Conservation (phyloP, 2,888 invertebrate genomes). For the Biston stratarius region DNA sequence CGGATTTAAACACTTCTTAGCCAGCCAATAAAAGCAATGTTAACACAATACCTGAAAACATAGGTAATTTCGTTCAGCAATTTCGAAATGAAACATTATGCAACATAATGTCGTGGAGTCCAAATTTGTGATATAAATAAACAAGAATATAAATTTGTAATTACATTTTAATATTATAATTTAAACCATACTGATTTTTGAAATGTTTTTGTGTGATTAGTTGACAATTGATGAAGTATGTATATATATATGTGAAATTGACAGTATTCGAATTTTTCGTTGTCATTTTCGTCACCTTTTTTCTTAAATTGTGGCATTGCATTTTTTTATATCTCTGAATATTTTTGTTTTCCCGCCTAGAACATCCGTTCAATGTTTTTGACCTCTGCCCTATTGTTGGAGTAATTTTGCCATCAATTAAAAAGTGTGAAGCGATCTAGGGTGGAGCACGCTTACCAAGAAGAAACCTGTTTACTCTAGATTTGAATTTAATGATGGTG, state of each 20-base stretch:
- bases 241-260: not conserved
- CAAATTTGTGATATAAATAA: not conserved
- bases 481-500: too few relatives aligned
- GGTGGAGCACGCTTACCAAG: too few relatives aligned
- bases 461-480: too few relatives aligned
- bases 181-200: constrained; percentile 50
- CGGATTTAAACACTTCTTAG: constrained; percentile 11
- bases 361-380: too few relatives aligned
- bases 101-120: not conserved
- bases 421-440: too few relatives aligned
- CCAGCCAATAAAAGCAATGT: constrained; percentile 6
- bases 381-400: too few relatives aligned
- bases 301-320: too few relatives aligned
- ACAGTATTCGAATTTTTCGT: not conserved
- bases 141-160: not conserved
- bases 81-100: not conserved
- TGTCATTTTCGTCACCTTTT: not conserved
- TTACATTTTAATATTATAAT: constrained; percentile 29
- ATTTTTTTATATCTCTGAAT: too few relatives aligned
- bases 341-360: too few relatives aligned
- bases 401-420: too few relatives aligned
- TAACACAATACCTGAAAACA: not conserved
- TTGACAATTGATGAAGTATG: not conserved
- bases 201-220: not conserved
- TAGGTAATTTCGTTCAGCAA: not conserved